phyloP scores from a whole-genome alignment of 2,888 invertebrate genomes.

The Cybosia mesomella region DNA sequence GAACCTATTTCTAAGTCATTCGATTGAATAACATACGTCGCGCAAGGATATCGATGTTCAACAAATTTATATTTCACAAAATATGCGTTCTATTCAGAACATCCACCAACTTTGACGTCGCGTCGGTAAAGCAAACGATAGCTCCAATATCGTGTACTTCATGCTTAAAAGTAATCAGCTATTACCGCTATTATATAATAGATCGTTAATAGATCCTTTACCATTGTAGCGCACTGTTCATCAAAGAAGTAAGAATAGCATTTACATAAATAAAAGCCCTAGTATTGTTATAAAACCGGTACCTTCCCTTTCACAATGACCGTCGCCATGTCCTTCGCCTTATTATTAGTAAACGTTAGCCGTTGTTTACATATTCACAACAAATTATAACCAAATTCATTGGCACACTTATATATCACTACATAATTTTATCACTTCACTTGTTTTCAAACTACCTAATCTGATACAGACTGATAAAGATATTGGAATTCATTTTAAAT shows the following conservation, averaged over 20 bases:
- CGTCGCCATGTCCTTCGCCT: slow-evolving; percentile 53
- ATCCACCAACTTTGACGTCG: background rate
- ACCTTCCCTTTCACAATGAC: slow-evolving; percentile 58
- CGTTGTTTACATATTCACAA: slow-evolving; percentile 38
- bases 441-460: slow-evolving; percentile 6
- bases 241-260: background rate
- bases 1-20: no score
- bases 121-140: background rate
- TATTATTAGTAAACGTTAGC: slow-evolving; percentile 41
- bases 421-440: slow-evolving; percentile 4
- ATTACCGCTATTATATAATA: slow-evolving; percentile 4
- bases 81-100: background rate
- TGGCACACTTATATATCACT: slow-evolving; percentile 34
- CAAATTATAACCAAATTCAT: slow-evolving; percentile 47
- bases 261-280: background rate
- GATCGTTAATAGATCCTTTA: background rate
- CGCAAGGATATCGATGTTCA: background rate
- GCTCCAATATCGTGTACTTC: background rate
- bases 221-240: background rate
- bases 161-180: background rate
- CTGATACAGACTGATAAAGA: slow-evolving; percentile 2
- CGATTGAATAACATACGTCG: background rate
- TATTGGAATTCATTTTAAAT: background rate
- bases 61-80: background rate
- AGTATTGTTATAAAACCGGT: slow-evolving; percentile 14